Percentiles rank a stretch among this genome's conserved stretches.
phyloP scores from a whole-genome alignment of 2,113 vertebrate genomes.

The Rhabdornis inornatus region DNA sequence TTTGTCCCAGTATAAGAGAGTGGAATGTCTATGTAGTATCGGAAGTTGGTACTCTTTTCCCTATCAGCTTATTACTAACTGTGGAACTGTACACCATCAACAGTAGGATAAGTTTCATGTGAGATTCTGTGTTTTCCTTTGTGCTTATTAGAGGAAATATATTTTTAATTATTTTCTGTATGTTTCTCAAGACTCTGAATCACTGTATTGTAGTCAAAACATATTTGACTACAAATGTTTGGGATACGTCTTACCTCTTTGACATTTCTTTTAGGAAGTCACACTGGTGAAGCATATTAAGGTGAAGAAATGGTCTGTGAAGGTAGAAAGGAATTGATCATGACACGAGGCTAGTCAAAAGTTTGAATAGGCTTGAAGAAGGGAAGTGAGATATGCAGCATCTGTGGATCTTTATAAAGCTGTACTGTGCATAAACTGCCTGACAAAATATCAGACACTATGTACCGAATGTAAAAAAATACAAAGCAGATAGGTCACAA shows the following conservation, averaged over 20 bases:
- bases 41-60: not conserved
- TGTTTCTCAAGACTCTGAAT: not conserved
- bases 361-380: not conserved
- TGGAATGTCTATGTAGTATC: not conserved
- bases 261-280: not conserved
- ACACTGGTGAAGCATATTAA: not conserved
- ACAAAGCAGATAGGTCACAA: conserved; percentile 49
- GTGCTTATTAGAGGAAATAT: not conserved
- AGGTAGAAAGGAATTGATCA: not conserved
- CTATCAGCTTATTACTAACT: not conserved
- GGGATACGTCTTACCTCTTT: not conserved
- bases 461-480: conserved; percentile 26
- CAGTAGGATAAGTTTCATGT: not conserved
- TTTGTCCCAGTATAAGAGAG: not conserved
- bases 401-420: not conserved
- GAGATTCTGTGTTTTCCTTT: not conserved
- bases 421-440: not conserved
- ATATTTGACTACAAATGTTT: not conserved
- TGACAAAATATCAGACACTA: not conserved
- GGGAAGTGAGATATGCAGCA: not conserved
- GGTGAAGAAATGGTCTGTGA: not conserved
- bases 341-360: not conserved
- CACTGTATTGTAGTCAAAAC: not conserved
- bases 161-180: not conserved
- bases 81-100: not conserved